Evolutionary conservation across 2,888 invertebrate genomes (phyloP).

Genomic region (Ligdia adustata): DNA sequence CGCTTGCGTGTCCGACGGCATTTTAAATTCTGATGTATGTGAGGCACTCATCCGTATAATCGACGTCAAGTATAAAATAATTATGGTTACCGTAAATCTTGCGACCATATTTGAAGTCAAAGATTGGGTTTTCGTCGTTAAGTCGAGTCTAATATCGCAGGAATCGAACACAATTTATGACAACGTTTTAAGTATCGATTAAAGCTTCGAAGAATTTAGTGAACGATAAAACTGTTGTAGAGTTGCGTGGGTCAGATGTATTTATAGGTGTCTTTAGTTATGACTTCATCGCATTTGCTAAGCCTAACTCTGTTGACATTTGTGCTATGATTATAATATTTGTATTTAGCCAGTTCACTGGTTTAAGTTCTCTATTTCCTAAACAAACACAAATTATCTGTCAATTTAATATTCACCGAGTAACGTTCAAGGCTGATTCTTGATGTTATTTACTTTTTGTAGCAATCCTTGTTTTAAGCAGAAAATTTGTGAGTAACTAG

Average conservation of each 20-base stretch:
- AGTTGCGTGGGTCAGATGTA: conserved; percentile 66
- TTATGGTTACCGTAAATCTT: conserved; percentile 40
- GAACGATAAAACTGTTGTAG: conserved; percentile 57
- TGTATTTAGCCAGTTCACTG: conserved; percentile 36
- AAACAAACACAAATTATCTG: conserved; percentile 30
- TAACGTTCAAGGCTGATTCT: conserved; percentile 34
- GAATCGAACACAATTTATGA: conserved; percentile 13
- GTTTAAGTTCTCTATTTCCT: conserved; percentile 31
- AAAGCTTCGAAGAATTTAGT: conserved; percentile 39
- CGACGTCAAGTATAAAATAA: conserved; percentile 48
- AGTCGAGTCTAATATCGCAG: conserved; percentile 13
- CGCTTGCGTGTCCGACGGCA: conserved; percentile 47
- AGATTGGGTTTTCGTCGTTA: conserved; percentile 26
- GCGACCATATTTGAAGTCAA: conserved; percentile 31
- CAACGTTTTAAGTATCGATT: conserved; percentile 26
- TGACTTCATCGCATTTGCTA: conserved; percentile 76
- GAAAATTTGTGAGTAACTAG: conserved; percentile 53
- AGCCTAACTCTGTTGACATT: conserved; percentile 53
- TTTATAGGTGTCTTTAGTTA: conserved; percentile 69
- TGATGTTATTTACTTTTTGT: conserved; percentile 28
- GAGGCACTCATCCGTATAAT: conserved; percentile 47
- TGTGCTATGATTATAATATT: conserved; percentile 43
- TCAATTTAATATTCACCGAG: conserved; percentile 27
- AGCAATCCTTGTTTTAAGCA: conserved; percentile 33
- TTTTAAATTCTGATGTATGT: conserved; percentile 44